Evolutionary conservation across 2,888 invertebrate genomes (phyloP).

Genomic region (Eupithecia tripunctaria): DNA sequence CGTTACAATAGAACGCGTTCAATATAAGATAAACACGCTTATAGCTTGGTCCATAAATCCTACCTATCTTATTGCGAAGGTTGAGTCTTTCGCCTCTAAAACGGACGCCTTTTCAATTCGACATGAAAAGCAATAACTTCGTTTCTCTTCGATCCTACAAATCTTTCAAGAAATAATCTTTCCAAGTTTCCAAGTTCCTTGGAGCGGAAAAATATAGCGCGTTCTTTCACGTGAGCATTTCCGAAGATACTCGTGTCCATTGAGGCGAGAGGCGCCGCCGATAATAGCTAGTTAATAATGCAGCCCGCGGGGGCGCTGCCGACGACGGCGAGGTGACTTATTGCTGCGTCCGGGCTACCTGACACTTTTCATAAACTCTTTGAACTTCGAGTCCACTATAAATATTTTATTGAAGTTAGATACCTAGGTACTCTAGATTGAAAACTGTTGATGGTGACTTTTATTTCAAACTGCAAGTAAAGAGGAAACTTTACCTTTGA

Average conservation of each 20-base stretch:
- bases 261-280: background rate
- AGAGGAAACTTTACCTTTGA: background rate
- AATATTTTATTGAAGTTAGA: constrained; percentile 2
- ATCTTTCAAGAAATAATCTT: constrained; percentile 21
- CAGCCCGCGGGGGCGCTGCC: constrained; percentile 18
- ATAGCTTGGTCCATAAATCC: background rate
- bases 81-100: background rate
- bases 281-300: constrained; percentile 26
- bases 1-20: too few relatives aligned
- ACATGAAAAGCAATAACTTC: constrained; percentile 5
- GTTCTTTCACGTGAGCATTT: constrained; percentile 17
- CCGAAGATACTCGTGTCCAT: background rate
- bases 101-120: constrained; percentile 1
- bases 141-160: constrained; percentile 3
- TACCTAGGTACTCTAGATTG: background rate
- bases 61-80: background rate
- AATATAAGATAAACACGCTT: too few relatives aligned
- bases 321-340: constrained; percentile 25
- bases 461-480: constrained; percentile 5
- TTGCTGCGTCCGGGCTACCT: constrained; percentile 23
- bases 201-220: constrained; percentile 31
- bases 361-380: constrained; percentile 27
- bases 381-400: background rate
- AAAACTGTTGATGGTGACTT: background rate
- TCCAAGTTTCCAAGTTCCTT: constrained; percentile 23